These are phyloP conservation scores for Himalopsyche anomala DNA, from an alignment of 2,888 invertebrate genomes.

Conservation along the genomic window DNA sequence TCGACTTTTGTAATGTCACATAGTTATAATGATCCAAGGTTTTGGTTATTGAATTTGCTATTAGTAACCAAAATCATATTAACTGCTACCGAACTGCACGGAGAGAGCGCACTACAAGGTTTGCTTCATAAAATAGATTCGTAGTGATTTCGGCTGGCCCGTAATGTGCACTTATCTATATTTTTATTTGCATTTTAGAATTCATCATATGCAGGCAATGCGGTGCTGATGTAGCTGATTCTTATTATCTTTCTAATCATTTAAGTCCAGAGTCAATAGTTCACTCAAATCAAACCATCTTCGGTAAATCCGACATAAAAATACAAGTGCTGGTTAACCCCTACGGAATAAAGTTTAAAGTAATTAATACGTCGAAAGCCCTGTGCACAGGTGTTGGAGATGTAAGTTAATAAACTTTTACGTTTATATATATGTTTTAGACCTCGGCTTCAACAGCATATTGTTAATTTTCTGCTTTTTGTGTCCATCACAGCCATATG, in stretches of 20 bases:
- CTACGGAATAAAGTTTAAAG: conserved; percentile 76
- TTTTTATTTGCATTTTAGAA: conserved; percentile 71
- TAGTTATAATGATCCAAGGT: conserved; percentile 33
- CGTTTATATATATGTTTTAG: too few relatives aligned
- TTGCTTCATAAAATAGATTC: not conserved
- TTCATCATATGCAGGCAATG: conserved; percentile 78
- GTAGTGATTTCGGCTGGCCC: not conserved
- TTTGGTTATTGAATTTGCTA: conserved; percentile 57
- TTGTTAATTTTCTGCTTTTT: not conserved
- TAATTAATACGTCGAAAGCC: conserved; percentile 76
- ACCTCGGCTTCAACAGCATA: not conserved
- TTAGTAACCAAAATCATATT: conserved; percentile 55
- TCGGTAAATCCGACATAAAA: conserved; percentile 76
- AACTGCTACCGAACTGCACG: not conserved
- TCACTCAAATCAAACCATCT: conserved; percentile 75
- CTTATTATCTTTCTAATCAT: conserved; percentile 75
- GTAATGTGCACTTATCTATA: not conserved
- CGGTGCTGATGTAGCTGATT: conserved; percentile 78
- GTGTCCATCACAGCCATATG: not conserved
- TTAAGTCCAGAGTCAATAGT: conserved; percentile 75
- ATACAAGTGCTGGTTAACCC: conserved; percentile 78
- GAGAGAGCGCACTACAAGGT: conserved; percentile 53
- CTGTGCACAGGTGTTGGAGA: conserved; percentile 76
- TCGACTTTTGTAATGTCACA: conserved; percentile 41
- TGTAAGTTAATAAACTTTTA: conserved; percentile 69